Evolutionary conservation across 2,888 invertebrate species (phyloP).

Genomic region (Oxycera nigricornis): DNA sequence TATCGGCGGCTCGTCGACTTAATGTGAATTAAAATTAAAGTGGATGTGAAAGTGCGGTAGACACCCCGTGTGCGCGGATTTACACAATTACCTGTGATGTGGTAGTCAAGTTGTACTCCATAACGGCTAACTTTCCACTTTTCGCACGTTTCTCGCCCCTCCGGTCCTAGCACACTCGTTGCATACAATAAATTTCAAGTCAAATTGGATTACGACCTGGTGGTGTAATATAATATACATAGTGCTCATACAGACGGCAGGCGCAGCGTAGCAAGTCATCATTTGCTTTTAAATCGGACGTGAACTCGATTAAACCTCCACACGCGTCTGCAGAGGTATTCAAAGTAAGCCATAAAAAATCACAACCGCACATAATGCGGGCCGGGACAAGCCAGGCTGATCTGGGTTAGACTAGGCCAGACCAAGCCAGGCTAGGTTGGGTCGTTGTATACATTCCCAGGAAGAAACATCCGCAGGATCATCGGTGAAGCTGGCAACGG

Average conservation of each 20-base stretch:
- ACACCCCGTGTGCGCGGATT: background rate
- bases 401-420: background rate
- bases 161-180: background rate
- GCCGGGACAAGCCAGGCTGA: background rate
- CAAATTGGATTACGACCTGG: conserved; percentile 33
- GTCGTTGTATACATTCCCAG: background rate
- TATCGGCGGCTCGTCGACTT: background rate
- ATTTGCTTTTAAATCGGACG: conserved; percentile 26
- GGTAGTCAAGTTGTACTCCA: background rate
- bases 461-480: background rate
- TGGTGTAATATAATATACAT: background rate
- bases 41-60: conserved; percentile 19
- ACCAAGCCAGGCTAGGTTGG: background rate
- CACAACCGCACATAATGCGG: background rate
- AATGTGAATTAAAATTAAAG: conserved; percentile 19
- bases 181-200: conserved; percentile 19
- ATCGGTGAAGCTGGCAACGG: background rate
- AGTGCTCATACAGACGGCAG: conserved; percentile 29
- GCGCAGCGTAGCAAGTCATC: conserved; percentile 23
- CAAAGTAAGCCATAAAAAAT: conserved; percentile 31
- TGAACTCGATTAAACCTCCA: conserved; percentile 19
- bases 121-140: background rate
- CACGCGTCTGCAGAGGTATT: conserved; percentile 10
- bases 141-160: background rate
- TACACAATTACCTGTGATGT: conserved; percentile 7